Evolutionary conservation across 1,140 invertebrate species (phyloP), one percentile per base, ranked within the genome.

Genomic region (Pissodes strobi): DNA sequence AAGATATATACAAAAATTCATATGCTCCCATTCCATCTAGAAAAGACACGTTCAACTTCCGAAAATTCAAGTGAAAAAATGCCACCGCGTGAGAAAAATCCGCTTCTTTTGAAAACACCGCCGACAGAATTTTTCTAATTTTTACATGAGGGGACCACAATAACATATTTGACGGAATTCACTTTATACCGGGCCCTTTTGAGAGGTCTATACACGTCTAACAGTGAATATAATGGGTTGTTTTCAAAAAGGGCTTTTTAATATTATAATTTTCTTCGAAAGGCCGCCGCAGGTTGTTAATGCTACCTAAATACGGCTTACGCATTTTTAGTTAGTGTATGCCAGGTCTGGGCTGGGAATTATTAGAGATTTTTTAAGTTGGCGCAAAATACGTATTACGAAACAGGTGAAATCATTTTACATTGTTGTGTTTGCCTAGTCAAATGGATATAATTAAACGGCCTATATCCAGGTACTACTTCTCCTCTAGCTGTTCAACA

Each of bases 251-350:
- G 45, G 45, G 10, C 18, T 41, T 41, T 41, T 48, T 48, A 48
- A 48, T 48, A 48, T 48, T 48, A 48, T 48, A 48, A 48, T 48
- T 48, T 48, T 48, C 45, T 18, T 48, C 45, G 45, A 48, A 48
- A 48, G 9, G 19, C 21, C 21, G 45, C 45, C 9, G 45, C 21
- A 13, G 0, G 15, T 18, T 19, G 18, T 48, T 19, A 19, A 48
- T 19, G 45, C 45, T 48, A 19, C 17, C 45, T 48, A 48, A 48
- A 21, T 48, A 48, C 19, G 18, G 17, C 18, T 48, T 48, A 48
- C 45, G 45, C 45, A 48, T 22, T 19, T 48, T 48, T 18, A 27
- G 25, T 5, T 27, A 27, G 9, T 5, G 9, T 3, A 5, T 3
- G 4, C 3, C 25, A 27, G 25, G 25, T 3, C 25, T 3, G 25